phyloP scores from a whole-genome alignment of 1,140 invertebrate genomes.

The Drosophila funebris region DNA sequence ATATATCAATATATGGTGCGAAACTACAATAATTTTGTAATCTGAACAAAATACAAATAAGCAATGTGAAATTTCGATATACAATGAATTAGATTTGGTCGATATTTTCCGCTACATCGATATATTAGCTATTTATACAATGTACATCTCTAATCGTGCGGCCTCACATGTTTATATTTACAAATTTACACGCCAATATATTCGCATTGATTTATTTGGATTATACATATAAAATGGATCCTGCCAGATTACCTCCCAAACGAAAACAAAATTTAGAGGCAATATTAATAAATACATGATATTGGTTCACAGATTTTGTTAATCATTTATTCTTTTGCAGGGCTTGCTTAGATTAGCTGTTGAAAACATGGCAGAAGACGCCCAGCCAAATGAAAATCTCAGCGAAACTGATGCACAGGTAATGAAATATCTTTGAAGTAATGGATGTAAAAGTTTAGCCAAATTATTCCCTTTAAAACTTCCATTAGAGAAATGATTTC shows the following conservation, averaged over 20 bases:
- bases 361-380: slow-evolving; percentile 21
- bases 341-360: slow-evolving; percentile 51
- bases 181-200: not conserved
- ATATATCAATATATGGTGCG: too few species aligned
- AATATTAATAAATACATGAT: not conserved
- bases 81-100: not conserved
- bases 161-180: not conserved
- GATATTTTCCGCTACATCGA: not conserved
- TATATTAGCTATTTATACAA: not conserved
- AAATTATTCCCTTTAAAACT: slow-evolving; percentile 1
- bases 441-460: not conserved
- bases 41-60: too few species aligned
- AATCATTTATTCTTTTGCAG: slow-evolving; percentile 3
- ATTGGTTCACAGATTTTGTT: not conserved
- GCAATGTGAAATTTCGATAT: too few species aligned
- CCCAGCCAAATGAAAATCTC: not conserved
- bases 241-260: slow-evolving; percentile 27
- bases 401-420: slow-evolving; percentile 9
- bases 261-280: slow-evolving; percentile 56
- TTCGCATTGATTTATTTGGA: not conserved
- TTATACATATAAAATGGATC: slow-evolving; percentile 21
- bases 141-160: not conserved
- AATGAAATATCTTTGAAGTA: not conserved
- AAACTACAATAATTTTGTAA: too few species aligned
- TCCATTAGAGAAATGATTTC: slow-evolving; percentile 45